Evolutionary conservation across 2,113 vertebrate genomes (phyloP).

Genomic region (Promerops cafer): DNA sequence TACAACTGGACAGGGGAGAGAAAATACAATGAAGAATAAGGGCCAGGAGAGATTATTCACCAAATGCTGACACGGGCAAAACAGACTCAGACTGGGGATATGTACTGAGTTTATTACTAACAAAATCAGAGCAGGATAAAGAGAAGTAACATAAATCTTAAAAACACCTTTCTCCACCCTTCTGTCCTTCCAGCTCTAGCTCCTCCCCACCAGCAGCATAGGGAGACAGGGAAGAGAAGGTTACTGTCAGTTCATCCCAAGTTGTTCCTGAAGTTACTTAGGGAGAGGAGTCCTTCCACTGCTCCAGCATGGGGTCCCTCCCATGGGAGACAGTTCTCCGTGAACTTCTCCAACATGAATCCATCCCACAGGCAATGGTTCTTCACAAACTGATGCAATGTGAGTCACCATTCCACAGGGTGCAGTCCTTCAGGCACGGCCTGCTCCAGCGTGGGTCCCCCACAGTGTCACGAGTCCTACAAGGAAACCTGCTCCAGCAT

Average conservation of each 20-base stretch:
- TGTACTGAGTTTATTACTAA: not conserved
- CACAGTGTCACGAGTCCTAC: not conserved
- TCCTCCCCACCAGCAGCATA: rapidly evolving
- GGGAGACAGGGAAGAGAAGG: not conserved
- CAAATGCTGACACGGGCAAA: not conserved
- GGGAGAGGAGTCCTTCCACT: not conserved
- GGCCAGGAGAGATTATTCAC: not conserved
- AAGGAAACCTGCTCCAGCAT: not conserved
- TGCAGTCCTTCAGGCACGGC: not conserved
- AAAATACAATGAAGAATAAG: not conserved
- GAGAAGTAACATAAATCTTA: not conserved
- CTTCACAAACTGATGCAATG: not conserved
- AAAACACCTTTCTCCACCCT: not conserved
- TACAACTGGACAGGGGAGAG: not conserved
- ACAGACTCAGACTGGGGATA: not conserved
- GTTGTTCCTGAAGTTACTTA: not conserved
- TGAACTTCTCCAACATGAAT: rapidly evolving
- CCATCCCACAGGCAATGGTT: not conserved
- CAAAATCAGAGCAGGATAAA: not conserved
- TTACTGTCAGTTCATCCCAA: not conserved
- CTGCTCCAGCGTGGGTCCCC: not conserved
- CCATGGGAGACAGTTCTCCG: not conserved
- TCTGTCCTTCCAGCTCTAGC: not conserved
- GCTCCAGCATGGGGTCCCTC: not conserved
- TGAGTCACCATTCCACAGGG: not conserved